A percentile compares a stretch with the other conserved stretches of the same genome.
These are phyloP conservation scores for Drosophila rufa DNA, from an alignment of 1,140 invertebrate genomes.

Conservation along the genomic window DNA sequence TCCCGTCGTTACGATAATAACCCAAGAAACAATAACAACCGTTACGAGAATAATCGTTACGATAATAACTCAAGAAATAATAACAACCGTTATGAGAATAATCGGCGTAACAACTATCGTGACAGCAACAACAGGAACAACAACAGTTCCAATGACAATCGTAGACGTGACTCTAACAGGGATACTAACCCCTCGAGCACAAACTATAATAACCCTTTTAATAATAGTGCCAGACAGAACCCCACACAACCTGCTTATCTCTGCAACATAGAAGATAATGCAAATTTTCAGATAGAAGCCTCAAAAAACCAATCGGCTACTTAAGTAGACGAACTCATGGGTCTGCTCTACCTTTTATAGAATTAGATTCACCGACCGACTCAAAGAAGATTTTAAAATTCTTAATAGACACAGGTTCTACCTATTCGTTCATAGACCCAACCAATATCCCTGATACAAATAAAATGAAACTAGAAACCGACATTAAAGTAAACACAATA, in stretches of 20 bases:
- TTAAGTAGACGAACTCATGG: constrained; percentile 6
- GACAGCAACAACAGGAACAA: neutral
- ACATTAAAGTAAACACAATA: no score
- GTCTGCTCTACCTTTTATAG: constrained; percentile 1
- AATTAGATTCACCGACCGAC: neutral
- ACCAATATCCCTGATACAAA: neutral
- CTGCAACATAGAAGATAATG: constrained; percentile 17
- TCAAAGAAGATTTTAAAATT: constrained; percentile 1
- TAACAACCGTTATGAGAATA: neutral
- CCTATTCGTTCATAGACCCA: constrained; percentile 9
- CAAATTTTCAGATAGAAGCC: constrained; percentile 7
- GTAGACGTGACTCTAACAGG: neutral
- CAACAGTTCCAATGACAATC: no score
- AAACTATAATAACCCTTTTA: constrained; percentile 7
- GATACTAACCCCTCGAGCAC: neutral
- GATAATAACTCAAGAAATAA: neutral
- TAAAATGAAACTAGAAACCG: neutral
- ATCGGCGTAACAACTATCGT: neutral
- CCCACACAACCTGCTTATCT: neutral
- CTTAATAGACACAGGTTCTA: constrained; percentile 17
- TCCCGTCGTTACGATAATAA: no score
- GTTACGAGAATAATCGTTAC: neutral
- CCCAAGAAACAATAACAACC: neutral
- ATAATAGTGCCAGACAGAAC: neutral
- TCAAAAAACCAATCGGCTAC: constrained; percentile 16